Conservation (phyloP, 2,113 vertebrate genomes). For the Stictonetta naevosa region DNA sequence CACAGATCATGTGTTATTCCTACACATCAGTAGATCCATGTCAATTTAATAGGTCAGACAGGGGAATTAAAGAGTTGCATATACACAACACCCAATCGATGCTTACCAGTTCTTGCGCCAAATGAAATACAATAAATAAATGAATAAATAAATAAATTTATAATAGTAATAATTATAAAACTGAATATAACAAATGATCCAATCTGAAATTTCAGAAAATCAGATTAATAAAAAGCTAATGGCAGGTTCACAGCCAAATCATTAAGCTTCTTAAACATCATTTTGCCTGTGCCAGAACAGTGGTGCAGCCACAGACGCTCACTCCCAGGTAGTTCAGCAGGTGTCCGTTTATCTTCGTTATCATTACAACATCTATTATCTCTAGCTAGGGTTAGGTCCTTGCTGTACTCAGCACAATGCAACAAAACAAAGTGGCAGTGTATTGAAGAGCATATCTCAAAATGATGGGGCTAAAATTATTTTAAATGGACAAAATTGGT, state of each 20-base stretch:
- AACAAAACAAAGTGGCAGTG: background rate
- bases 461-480: background rate
- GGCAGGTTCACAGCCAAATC: background rate
- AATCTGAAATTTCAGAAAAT: background rate
- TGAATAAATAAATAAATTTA: background rate
- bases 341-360: background rate
- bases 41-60: accelerated
- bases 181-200: background rate
- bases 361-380: background rate
- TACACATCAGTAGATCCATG: background rate
- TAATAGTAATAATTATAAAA: background rate
- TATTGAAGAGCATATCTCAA: background rate
- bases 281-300: background rate
- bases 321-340: background rate
- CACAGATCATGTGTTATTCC: background rate
- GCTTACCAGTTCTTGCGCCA: background rate
- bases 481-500: background rate
- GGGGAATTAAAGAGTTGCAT: background rate
- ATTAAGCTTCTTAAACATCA: background rate
- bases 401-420: background rate
- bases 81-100: background rate
- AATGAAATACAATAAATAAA: background rate
- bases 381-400: background rate
- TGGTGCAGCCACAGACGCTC: background rate
- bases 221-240: constrained; percentile 6